phyloP scores from a whole-genome alignment of 2,113 vertebrate genomes.

The Eira barbara region DNA sequence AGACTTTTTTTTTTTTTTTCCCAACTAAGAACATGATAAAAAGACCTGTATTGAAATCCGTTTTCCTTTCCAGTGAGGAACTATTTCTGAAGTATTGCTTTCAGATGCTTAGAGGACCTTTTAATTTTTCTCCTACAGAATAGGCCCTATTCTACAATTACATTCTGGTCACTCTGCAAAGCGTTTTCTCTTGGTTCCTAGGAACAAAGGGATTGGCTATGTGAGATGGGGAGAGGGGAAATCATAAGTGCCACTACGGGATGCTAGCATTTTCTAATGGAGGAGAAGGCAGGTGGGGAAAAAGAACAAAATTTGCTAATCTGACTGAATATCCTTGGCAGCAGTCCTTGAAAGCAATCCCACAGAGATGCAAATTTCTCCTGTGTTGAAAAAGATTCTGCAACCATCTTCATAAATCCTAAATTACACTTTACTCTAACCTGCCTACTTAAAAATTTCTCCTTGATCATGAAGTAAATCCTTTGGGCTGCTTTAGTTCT shows the following conservation, averaged over 20 bases:
- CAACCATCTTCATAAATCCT: background rate
- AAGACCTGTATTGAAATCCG: background rate
- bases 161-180: background rate
- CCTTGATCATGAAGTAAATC: background rate
- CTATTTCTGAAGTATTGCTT: background rate
- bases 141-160: background rate
- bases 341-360: background rate
- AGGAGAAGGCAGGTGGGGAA: background rate
- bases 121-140: background rate
- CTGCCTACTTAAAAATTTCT: background rate
- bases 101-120: background rate
- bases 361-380: slow-evolving; percentile 21
- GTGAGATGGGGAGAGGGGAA: background rate
- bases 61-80: background rate
- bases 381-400: slow-evolving; percentile 4
- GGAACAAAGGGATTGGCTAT: background rate
- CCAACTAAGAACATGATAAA: background rate
- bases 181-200: background rate
- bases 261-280: background rate
- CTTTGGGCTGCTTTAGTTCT: background rate
- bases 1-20: rapidly evolving
- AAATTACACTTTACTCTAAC: background rate
- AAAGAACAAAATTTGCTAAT: slow-evolving; percentile 47
- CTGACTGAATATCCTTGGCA: slow-evolving; percentile 39
- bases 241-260: background rate